phyloP scores from a whole-genome alignment of 37 sponge, comb jelly and placozoan species.

The Beroe ovata region DNA sequence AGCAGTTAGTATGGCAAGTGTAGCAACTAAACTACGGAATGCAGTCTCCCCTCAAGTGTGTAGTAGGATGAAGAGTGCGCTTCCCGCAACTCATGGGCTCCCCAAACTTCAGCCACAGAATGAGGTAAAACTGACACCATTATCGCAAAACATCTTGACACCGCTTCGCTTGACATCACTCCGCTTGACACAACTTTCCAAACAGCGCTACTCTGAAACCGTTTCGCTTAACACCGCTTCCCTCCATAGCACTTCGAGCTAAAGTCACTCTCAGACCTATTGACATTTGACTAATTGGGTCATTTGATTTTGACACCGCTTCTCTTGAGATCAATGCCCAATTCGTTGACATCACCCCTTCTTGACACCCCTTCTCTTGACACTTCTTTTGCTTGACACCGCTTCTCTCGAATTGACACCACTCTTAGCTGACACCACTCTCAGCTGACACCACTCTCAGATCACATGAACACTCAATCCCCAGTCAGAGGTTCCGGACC shows the following conservation, averaged over 20 bases:
- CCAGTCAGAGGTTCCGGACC: not conserved
- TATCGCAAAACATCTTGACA: too few species aligned
- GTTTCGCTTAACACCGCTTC: too few species aligned
- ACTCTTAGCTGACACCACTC: not conserved
- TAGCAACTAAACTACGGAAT: not conserved
- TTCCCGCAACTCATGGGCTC: not conserved
- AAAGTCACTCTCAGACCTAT: too few species aligned
- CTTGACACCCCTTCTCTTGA: not conserved
- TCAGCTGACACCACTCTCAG: not conserved
- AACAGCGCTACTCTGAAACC: too few species aligned
- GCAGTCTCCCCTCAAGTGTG: not conserved
- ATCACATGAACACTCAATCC: too few species aligned
- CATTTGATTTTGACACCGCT: not conserved
- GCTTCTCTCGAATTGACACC: not conserved
- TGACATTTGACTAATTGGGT: too few species aligned
- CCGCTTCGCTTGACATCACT: not conserved
- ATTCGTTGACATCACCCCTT: not conserved
- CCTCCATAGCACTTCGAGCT: too few species aligned
- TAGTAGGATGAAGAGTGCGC: not conserved
- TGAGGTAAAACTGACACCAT: not conserved
- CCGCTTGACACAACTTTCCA: too few species aligned
- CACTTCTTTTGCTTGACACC: not conserved
- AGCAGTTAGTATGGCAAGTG: not conserved
- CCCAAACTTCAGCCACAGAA: not conserved
- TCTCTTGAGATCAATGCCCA: too few species aligned